phyloP scores from a whole-genome alignment of 2,888 invertebrate genomes.

The Caenorhabditis virilis region DNA sequence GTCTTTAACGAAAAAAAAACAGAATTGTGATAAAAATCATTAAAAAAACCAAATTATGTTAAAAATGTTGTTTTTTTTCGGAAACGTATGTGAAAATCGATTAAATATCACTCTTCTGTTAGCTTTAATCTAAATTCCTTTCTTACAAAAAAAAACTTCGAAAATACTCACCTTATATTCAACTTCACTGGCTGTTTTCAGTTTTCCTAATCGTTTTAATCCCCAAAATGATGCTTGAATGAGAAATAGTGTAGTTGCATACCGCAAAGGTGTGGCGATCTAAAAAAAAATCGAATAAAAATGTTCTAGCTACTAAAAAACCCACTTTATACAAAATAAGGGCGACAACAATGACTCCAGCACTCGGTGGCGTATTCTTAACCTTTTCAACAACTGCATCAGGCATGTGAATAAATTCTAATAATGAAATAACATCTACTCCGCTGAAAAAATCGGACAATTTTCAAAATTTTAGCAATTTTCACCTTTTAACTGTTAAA shows the following conservation, averaged over 20 bases:
- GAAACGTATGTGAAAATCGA: too few species aligned
- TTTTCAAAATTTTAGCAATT: background rate
- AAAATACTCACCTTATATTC: slow-evolving; percentile 61
- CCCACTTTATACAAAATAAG: slow-evolving; percentile 88
- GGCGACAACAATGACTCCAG: slow-evolving; percentile 87
- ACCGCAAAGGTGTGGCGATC: slow-evolving; percentile 66
- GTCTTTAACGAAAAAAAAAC: too few species aligned
- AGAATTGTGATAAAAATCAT: too few species aligned
- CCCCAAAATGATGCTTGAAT: slow-evolving; percentile 59
- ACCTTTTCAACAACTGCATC: slow-evolving; percentile 81
- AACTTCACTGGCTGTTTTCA: slow-evolving; percentile 56
- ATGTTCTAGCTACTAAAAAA: background rate
- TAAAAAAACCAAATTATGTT: too few species aligned
- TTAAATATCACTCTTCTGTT: too few species aligned
- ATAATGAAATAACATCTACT: slow-evolving; percentile 81
- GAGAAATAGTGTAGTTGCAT: slow-evolving; percentile 60
- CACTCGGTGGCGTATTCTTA: slow-evolving; percentile 69
- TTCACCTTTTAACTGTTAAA: slow-evolving; percentile 45
- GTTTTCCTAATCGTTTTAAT: slow-evolving; percentile 56
- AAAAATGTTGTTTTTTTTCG: too few species aligned
- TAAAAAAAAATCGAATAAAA: slow-evolving; percentile 26
- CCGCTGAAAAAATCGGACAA: slow-evolving; percentile 77
- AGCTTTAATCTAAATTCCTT: too few species aligned
- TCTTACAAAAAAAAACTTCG: too few species aligned
- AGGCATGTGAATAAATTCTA: slow-evolving; percentile 81